Percentiles rank a stretch among this genome's conserved stretches.
Evolutionary conservation across 2,888 invertebrate genomes (phyloP).

Genomic region (Drosophila diplacantha): DNA sequence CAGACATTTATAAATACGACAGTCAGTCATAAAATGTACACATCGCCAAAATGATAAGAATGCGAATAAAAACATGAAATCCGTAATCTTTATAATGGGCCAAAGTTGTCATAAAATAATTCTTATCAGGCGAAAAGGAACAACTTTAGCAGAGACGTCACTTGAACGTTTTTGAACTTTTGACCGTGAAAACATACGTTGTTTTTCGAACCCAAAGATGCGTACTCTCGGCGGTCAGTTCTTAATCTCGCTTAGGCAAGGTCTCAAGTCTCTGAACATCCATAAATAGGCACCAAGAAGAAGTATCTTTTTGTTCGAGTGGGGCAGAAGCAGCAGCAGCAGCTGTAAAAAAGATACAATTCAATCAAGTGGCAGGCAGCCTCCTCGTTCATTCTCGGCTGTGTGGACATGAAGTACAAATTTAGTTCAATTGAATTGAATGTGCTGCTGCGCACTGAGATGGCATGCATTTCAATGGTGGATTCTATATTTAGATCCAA

Average conservation of each 20-base stretch:
- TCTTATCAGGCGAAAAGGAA: constrained; percentile 36
- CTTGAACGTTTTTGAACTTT: constrained; percentile 42
- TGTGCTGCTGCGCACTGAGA: constrained; percentile 22
- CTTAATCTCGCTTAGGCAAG: constrained; percentile 38
- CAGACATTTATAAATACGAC: constrained; percentile 16
- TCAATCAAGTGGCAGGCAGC: constrained; percentile 40
- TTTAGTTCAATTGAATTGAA: constrained; percentile 70
- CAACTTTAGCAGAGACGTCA: constrained; percentile 11
- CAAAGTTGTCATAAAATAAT: constrained; percentile 21
- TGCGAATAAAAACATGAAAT: constrained; percentile 14
- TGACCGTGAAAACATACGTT: constrained; percentile 36
- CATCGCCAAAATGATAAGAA: constrained; percentile 31
- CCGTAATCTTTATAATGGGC: constrained; percentile 37
- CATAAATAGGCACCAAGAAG: constrained; percentile 28
- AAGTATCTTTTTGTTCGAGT: constrained; percentile 11
- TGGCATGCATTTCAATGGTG: constrained; percentile 46
- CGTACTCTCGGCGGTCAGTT: constrained; percentile 17
- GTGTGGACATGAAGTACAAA: constrained; percentile 40
- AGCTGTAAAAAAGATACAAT: constrained; percentile 34
- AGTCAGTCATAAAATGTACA: constrained; percentile 15
- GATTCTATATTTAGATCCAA: constrained; percentile 70
- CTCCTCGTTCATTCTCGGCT: constrained; percentile 25
- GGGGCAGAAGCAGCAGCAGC: constrained; percentile 10
- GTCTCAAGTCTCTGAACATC: constrained; percentile 23
- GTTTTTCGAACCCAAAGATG: constrained; percentile 10